A percentile compares a stretch with the other conserved stretches of the same genome.
Evolutionary conservation across 2,797 vertebrate genomes (phyloP).

Genomic region (Aulostomus chinensis): DNA sequence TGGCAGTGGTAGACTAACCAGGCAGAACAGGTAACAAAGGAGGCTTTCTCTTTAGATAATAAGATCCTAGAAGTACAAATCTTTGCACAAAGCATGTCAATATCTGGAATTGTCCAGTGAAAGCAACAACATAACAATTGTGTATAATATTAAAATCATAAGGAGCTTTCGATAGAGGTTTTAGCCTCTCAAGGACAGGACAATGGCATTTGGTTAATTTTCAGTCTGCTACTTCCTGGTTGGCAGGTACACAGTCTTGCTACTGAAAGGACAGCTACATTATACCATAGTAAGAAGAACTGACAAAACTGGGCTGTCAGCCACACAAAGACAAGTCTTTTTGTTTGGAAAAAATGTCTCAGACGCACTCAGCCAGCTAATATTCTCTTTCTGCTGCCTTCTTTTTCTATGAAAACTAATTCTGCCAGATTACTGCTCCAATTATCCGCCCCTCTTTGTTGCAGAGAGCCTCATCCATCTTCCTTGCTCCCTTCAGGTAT

Average conservation of each 20-base stretch:
- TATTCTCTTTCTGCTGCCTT: background rate
- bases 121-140: background rate
- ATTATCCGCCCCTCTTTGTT: slow-evolving; percentile 13
- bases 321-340: slow-evolving; percentile 7
- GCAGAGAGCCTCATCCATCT: slow-evolving; percentile 8
- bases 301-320: slow-evolving; percentile 31
- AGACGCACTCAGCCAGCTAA: slow-evolving; percentile 2
- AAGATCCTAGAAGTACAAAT: no score
- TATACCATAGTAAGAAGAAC: slow-evolving; percentile 21
- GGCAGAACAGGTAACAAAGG: background rate
- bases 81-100: background rate
- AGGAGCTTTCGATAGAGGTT: background rate
- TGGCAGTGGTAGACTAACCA: background rate
- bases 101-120: background rate
- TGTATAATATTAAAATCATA: background rate
- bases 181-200: slow-evolving; percentile 1
- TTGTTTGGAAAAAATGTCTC: slow-evolving; percentile 10
- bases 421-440: slow-evolving; percentile 25
- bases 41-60: no score
- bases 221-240: slow-evolving; percentile 10
- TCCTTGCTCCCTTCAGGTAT: no score
- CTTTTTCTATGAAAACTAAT: slow-evolving; percentile 6
- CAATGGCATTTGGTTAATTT: background rate
- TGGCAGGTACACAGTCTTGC: slow-evolving; percentile 37
- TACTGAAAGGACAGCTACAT: slow-evolving; percentile 19